Evolutionary conservation across 2,113 vertebrate species (phyloP).

Genomic region (Marmota monax): DNA sequence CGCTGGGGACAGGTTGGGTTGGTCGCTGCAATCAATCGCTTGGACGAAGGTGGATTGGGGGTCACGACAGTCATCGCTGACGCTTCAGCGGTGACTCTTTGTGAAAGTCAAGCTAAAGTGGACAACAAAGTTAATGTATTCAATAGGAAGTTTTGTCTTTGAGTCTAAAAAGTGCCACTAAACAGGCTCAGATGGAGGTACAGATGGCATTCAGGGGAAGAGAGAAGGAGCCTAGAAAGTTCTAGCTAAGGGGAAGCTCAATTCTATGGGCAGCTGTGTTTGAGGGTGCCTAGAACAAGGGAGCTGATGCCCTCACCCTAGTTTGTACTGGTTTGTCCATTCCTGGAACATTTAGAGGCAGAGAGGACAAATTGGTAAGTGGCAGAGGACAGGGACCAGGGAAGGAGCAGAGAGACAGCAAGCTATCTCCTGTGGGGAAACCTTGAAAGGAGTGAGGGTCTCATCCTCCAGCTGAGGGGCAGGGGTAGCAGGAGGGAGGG

Average conservation of each 20-base stretch:
- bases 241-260: neutral
- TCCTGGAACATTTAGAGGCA: neutral
- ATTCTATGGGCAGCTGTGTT: neutral
- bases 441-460: neutral
- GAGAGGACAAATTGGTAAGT: neutral
- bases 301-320: neutral
- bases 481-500: neutral
- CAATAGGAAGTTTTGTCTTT: neutral
- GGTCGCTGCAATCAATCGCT: neutral
- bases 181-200: neutral
- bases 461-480: neutral
- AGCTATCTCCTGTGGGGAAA: neutral
- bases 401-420: neutral
- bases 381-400: neutral
- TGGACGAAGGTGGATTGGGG: neutral
- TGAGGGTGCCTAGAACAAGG: neutral
- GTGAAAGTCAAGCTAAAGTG: neutral
- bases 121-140: neutral
- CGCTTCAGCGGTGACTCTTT: neutral
- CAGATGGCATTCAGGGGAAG: neutral
- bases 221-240: neutral
- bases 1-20: neutral
- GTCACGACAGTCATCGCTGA: neutral
- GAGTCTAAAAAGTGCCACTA: neutral
- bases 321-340: neutral